Base-by-base conservation (phyloP, 2,113 vertebrate species). In the Tringa solitaria region DNA sequence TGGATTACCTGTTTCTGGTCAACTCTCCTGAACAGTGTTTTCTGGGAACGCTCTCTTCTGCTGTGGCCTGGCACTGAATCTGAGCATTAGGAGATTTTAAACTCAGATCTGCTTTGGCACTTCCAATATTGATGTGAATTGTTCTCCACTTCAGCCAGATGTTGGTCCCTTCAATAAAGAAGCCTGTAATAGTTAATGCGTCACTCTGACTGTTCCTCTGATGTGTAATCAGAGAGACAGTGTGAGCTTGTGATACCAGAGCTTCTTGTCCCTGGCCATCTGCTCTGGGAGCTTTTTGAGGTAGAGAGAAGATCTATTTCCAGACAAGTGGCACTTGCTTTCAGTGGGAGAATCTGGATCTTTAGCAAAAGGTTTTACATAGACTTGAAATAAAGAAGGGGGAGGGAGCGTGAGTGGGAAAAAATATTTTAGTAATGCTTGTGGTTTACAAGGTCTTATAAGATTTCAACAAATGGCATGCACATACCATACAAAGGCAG, bases 321-420 rank as follows among this genome's bases (percentile, higher is more conserved):
- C 61, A 92, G 94, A 89, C 46, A 91, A 85, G 69, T 37, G 53
- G 41, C 61, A 27, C 88, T 88, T 83, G 43, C 23, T 91, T 95
- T 95, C 86, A 82, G 84, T 89, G 69, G 90, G 94, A 96, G 91
- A 92, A 92, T 92, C 35, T 92, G 90, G 53, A 84, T 89, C 61
- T 82, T 84, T 50, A 93, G 89, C 35, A 59, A 70, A 89, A 89
- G 50, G 15, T 87, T 95, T 95, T 89, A 82, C 53, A 51, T 32
- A 91, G 81, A 56, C 61, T 81, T 82, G 56, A 84, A 76, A 57
- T 91, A 82, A 95, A 77, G 57, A 86, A 96, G 74, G 77, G 27
- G 89, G 91, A 84, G 57, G 73, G 61, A 87, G 33, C 2, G 4
- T 46, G 60, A 93, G 57, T 78, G 45, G 50, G 54, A 30, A 92